Percentiles rank a stretch among this genome's conserved stretches.
Evolutionary conservation across 2,797 vertebrate genomes (phyloP).

Genomic region (Ataeniobius toweri): DNA sequence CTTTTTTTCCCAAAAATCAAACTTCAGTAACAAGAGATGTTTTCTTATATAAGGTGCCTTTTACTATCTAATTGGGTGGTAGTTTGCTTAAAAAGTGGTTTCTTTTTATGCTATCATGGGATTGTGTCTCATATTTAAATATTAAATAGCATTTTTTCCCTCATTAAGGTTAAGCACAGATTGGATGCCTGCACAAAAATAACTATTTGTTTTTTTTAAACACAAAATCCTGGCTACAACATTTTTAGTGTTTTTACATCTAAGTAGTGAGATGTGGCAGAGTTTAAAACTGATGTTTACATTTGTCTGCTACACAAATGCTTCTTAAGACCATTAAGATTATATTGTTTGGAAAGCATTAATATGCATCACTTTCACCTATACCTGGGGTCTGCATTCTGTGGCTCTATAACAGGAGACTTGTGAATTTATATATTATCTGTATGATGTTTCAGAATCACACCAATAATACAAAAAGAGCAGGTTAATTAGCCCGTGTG

Average conservation of each 20-base stretch:
- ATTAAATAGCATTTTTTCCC: slow-evolving; percentile 39
- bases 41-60: slow-evolving; percentile 78
- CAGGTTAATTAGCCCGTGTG: neutral
- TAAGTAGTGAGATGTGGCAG: no score
- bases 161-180: slow-evolving; percentile 23
- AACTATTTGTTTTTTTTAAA: neutral
- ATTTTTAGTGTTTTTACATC: neutral
- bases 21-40: slow-evolving; percentile 58
- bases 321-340: neutral
- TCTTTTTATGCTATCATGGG: slow-evolving; percentile 12
- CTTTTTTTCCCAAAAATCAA: slow-evolving; percentile 20
- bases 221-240: neutral
- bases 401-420: neutral
- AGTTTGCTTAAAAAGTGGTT: slow-evolving; percentile 24
- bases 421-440: neutral
- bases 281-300: neutral
- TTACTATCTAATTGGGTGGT: slow-evolving; percentile 63
- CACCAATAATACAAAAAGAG: neutral
- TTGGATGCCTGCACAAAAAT: neutral
- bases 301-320: neutral
- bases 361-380: neutral
- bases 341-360: neutral
- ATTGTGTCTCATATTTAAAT: slow-evolving; percentile 35
- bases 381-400: neutral
- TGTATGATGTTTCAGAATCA: neutral